Conservation (phyloP, 2,113 vertebrate species). For the Dicaeum eximium region DNA sequence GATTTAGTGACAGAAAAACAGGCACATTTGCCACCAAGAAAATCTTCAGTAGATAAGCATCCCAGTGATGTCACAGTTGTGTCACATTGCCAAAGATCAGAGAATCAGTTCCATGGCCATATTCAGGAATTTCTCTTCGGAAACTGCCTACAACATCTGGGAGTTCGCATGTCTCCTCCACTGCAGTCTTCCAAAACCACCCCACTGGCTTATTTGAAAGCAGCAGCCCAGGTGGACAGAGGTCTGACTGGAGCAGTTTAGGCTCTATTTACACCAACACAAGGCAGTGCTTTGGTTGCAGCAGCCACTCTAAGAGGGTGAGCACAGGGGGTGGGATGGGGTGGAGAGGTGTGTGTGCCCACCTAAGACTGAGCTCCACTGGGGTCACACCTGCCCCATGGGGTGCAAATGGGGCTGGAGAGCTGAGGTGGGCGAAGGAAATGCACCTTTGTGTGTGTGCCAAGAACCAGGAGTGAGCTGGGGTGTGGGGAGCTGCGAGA, state of each 20-base stretch:
- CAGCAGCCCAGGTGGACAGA: neutral
- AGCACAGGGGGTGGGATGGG: fast-evolving
- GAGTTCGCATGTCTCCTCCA: neutral
- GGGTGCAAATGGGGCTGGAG: neutral
- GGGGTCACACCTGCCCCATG: fast-evolving
- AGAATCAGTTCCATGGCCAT: neutral
- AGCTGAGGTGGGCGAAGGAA: neutral
- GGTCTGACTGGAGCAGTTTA: neutral
- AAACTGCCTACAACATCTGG: neutral
- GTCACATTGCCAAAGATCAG: neutral
- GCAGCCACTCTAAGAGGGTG: fast-evolving
- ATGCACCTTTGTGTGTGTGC: fast-evolving
- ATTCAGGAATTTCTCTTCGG: neutral
- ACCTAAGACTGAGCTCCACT: neutral
- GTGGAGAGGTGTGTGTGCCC: too few relatives aligned
- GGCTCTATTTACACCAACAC: neutral
- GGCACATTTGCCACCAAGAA: neutral
- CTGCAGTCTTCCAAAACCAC: neutral
- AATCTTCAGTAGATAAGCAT: neutral
- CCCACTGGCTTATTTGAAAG: neutral
- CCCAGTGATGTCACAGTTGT: neutral
- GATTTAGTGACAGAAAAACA: neutral
- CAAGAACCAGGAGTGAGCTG: neutral
- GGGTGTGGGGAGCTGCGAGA: fast-evolving
- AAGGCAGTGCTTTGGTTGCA: neutral